A percentile compares a stretch with the other conserved stretches of the same genome.
phyloP scores from a whole-genome alignment of 2,797 vertebrate genomes.

The Coreius guichenoti region DNA sequence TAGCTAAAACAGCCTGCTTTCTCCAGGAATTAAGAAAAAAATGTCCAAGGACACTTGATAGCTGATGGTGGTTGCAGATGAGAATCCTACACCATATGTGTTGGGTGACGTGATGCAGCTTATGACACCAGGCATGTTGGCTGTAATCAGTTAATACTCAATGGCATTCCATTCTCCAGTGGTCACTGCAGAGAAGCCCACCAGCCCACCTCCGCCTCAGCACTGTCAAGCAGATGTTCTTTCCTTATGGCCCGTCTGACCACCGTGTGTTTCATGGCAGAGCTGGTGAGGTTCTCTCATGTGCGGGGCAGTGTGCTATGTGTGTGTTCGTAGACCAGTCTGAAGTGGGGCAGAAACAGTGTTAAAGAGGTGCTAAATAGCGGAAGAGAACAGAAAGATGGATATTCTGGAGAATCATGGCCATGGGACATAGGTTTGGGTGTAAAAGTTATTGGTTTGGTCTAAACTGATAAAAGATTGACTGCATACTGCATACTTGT shows the following conservation, averaged over 20 bases:
- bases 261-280: slow-evolving; percentile 1
- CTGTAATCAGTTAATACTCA: slow-evolving; percentile 29
- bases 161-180: slow-evolving; percentile 25
- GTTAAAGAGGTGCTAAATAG: slow-evolving; percentile 66
- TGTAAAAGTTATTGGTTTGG: slow-evolving; percentile 20
- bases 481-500: neutral
- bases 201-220: neutral
- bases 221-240: slow-evolving; percentile 31
- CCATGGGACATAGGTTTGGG: neutral
- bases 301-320: slow-evolving; percentile 29
- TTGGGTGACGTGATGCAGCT: slow-evolving; percentile 25
- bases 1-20: slow-evolving; percentile 11
- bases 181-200: slow-evolving; percentile 26
- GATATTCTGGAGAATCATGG: slow-evolving; percentile 53
- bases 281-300: slow-evolving; percentile 4
- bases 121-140: slow-evolving; percentile 29
- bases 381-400: slow-evolving; percentile 61
- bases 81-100: slow-evolving; percentile 13
- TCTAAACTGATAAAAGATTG: slow-evolving; percentile 11
- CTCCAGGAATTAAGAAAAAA: slow-evolving; percentile 10
- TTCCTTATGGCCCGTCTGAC: neutral
- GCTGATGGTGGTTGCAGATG: neutral
- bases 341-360: slow-evolving; percentile 69
- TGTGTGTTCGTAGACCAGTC: slow-evolving; percentile 18
- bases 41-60: slow-evolving; percentile 13